Evolutionary conservation across 2,113 vertebrate genomes (phyloP).

Genomic region (Zosterops lateralis): DNA sequence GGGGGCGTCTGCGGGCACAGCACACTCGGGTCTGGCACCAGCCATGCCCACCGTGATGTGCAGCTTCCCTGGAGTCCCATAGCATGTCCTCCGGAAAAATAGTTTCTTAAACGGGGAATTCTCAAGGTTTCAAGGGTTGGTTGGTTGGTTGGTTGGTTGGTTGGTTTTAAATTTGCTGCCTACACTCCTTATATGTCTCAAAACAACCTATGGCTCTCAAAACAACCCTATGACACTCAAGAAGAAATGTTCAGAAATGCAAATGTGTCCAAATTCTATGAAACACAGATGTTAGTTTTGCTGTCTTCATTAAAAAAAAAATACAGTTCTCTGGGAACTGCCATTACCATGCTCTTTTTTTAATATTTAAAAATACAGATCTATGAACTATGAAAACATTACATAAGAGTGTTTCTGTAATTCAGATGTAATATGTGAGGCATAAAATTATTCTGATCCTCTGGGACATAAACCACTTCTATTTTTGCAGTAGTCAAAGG

Average conservation of each 20-base stretch:
- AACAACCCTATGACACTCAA: background rate
- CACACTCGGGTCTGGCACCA: background rate
- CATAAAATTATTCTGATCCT: constrained; percentile 10
- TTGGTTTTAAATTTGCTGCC: background rate
- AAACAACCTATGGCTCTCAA: background rate
- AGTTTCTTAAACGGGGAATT: background rate
- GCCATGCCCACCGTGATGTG: background rate
- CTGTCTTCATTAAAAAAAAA: background rate
- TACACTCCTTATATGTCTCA: accelerated
- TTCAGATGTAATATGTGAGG: background rate
- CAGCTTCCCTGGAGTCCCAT: background rate
- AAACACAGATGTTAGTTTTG: background rate
- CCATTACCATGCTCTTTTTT: background rate
- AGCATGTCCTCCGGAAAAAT: background rate
- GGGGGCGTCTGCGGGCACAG: background rate
- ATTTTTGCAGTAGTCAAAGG: background rate
- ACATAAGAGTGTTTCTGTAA: constrained; percentile 19
- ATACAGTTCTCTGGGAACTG: background rate
- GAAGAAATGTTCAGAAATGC: background rate
- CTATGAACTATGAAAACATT: constrained; percentile 42
- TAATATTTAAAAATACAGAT: background rate
- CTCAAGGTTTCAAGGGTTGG: background rate
- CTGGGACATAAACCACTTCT: constrained; percentile 17
- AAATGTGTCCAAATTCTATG: background rate
- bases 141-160: no score